Evolutionary conservation across 2,888 invertebrate species (phyloP), one percentile per base, ranked within the genome.

Genomic region (Drosophila suboccidentalis): DNA sequence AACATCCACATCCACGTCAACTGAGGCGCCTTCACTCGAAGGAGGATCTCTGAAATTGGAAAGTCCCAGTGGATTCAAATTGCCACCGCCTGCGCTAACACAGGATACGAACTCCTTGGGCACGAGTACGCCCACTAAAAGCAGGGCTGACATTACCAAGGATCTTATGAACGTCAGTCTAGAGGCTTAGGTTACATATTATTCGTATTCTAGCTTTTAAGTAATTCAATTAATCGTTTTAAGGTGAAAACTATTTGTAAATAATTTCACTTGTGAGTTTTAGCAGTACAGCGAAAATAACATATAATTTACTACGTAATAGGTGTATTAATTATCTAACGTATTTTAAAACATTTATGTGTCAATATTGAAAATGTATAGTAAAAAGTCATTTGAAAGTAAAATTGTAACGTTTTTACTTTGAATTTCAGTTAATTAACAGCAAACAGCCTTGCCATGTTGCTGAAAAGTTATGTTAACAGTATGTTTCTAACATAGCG

Each of bases 141-240:
- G 87, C 76, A 93, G 22, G 91, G 77, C 93, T 76, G 94, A 94
- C 90, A 94, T 95, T 10, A 94, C 94, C 6, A 94, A 93, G 57
- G 95, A 95, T 73, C 83, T 95, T 34, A 94, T 94, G 65, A 94
- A 95, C 77, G 94, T 95, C 2, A 94, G 94, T 82, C 88, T 94
- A 51, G 83, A 85, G 64, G 57, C 68, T 58, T 87, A 88, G 78
- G 13, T 66, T 67, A 60, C 65, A 58, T 34, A 19, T 34, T 36
- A 43, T 10, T 22, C 15, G 32, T 63, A 63, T 38, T 47, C 9
- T 49, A 34, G 57, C 43, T 43, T 32, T 32, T n/a, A 43, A 32
- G 19, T 6, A 43, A 34, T 43, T 54, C 13, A 15, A 17, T 11
- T 22, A 29, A 19, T 29, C 26, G 32, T 19, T 3, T 60, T 50